Evolutionary conservation across 2,113 vertebrate genomes (phyloP).

Genomic region (Petroica traversi): DNA sequence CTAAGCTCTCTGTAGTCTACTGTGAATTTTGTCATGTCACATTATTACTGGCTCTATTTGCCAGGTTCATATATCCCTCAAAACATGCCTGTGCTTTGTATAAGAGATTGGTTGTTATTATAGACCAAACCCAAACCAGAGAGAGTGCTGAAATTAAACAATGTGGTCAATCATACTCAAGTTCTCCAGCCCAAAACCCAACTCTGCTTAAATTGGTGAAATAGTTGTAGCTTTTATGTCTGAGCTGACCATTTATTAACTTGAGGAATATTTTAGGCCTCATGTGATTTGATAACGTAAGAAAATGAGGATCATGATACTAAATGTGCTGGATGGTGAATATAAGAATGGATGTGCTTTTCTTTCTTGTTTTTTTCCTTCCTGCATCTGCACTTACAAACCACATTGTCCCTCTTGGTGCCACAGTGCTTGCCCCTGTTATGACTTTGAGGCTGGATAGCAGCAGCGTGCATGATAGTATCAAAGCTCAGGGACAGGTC

Average conservation of each 20-base stretch:
- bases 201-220: neutral
- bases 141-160: neutral
- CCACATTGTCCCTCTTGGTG: neutral
- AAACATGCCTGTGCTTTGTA: neutral
- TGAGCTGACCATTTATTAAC: neutral
- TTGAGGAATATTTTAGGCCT: neutral
- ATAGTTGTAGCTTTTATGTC: neutral
- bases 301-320: neutral
- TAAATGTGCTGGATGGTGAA: neutral
- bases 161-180: fast-evolving
- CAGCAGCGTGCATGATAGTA: neutral
- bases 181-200: neutral
- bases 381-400: neutral
- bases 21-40: neutral
- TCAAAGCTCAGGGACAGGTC: constrained; percentile 4
- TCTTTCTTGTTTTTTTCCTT: neutral
- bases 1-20: neutral
- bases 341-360: neutral
- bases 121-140: neutral
- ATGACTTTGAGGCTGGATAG: constrained; percentile 38
- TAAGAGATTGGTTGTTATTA: neutral
- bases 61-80: neutral
- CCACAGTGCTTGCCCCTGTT: constrained; percentile 30
- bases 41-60: neutral
- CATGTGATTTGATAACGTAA: neutral